Base-by-base conservation (phyloP, 2,888 invertebrate genomes). In the Hydrotaea cyrtoneurina region DNA sequence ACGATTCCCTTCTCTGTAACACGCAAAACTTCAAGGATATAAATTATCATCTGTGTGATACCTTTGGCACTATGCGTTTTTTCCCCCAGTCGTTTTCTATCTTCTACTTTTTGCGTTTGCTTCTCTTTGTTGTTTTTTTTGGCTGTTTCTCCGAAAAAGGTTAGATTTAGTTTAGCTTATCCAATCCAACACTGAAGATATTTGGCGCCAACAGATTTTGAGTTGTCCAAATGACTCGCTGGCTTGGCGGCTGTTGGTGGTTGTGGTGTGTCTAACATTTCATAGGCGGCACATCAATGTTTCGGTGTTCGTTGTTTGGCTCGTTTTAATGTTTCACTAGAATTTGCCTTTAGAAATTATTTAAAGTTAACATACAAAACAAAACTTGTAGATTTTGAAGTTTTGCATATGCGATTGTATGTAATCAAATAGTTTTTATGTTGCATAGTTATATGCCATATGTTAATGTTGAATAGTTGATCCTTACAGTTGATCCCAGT, bases 181-280 rank as follows among this genome's bases (percentile, higher is more conserved):
- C 69, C 69, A 15, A 62, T 15, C 62, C 57, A 74, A 76, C 69
- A 77, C 62, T 17, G 62, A 90, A 91, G 91, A 91, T 88, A 88
- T 87, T 90, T 89, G 91, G 91, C 91, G 91, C 91, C 91, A 91
- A 88, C 87, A 80, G 87, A 86, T 88, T 81, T 90, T 91, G 91
- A 91, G 89, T 91, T 90, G 89, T 89, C 91, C 88, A 91, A 91
- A 91, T 90, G 89, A 89, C 88, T 89, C 87, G 78, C 74, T 75
- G 13, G 13, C 59, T 50, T 62, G 31, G 62, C 75, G 74, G 81
- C 39, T 15, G 50, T 7, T 15, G 50, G 7, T 50, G 50, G 62
- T 36, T 15, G 64, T 76, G 84, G 82, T 82, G 82, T 82, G 83
- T 86, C 43, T 69, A 86, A 84, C 84, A 81, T 81, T 79, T 82